Percentiles rank a stretch among this genome's conserved stretches.
Conservation (phyloP, 2,797 vertebrate species). For the Xenentodon cancila region DNA sequence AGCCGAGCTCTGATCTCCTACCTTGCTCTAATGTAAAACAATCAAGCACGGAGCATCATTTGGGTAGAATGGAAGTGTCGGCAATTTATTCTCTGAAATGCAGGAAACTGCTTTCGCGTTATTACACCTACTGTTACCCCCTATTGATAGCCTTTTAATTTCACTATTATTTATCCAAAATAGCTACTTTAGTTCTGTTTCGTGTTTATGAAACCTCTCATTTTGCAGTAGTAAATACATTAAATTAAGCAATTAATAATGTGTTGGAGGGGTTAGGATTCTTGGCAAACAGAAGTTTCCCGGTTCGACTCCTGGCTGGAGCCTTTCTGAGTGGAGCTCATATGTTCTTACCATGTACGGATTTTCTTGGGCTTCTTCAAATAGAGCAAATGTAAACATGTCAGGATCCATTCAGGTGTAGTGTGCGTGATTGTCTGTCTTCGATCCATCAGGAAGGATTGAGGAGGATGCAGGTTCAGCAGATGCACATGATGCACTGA, state of each 20-base stretch:
- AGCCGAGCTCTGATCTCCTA: background rate
- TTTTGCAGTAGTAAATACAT: background rate
- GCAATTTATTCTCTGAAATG: slow-evolving; percentile 1
- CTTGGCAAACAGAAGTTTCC: no score
- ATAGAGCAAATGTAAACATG: no score
- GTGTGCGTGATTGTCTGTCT: no score
- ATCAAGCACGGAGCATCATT: background rate
- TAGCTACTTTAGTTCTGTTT: slow-evolving; percentile 1
- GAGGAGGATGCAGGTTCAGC: no score
- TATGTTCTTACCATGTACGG: no score
- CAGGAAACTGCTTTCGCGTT: background rate
- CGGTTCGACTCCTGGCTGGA: no score
- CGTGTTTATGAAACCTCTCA: background rate
- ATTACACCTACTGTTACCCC: slow-evolving; percentile 2
- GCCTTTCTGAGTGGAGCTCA: no score
- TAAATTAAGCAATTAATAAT: background rate
- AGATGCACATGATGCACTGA: no score
- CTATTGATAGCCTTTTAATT: background rate
- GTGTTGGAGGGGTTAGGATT: no score
- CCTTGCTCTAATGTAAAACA: background rate
- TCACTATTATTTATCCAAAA: background rate
- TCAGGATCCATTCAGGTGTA: no score
- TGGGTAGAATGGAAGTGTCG: background rate
- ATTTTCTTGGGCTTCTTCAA: no score
- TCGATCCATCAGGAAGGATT: no score